phyloP scores from a whole-genome alignment of 1,140 invertebrate species.

The Platorchestia sp. region DNA sequence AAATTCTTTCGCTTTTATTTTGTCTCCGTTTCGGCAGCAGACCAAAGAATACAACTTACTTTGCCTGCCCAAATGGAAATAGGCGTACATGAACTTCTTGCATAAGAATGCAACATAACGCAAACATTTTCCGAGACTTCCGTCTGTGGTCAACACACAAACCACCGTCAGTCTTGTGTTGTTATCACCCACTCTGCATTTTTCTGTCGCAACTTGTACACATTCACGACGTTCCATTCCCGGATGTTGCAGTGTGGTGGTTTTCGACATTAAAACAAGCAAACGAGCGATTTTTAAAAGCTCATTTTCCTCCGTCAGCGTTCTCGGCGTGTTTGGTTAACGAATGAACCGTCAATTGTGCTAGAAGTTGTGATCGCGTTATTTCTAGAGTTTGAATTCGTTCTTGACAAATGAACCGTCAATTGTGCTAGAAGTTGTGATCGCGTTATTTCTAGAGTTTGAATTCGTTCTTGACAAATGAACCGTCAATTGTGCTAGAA shows the following conservation, averaged over 20 bases:
- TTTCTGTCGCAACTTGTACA: neutral
- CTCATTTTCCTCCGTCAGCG: neutral
- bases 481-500: neutral
- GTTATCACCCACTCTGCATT: neutral
- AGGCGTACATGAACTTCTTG: no score
- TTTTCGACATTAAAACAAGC: neutral
- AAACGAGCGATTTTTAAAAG: neutral
- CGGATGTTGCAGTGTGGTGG: neutral
- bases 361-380: neutral
- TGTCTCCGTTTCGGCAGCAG: no score
- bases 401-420: neutral
- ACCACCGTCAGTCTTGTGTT: neutral
- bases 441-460: neutral
- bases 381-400: no score
- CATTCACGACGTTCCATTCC: neutral
- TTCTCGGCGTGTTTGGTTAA: neutral
- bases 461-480: neutral
- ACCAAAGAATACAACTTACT: no score
- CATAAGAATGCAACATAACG: neutral
- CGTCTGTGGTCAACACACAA: neutral
- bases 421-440: neutral
- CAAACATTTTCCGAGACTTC: neutral
- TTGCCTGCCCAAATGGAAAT: no score
- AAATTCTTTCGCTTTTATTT: no score
- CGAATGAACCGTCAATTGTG: neutral